Evolutionary conservation across 2,113 vertebrate species (phyloP).

Genomic region (Panurus biarmicus): DNA sequence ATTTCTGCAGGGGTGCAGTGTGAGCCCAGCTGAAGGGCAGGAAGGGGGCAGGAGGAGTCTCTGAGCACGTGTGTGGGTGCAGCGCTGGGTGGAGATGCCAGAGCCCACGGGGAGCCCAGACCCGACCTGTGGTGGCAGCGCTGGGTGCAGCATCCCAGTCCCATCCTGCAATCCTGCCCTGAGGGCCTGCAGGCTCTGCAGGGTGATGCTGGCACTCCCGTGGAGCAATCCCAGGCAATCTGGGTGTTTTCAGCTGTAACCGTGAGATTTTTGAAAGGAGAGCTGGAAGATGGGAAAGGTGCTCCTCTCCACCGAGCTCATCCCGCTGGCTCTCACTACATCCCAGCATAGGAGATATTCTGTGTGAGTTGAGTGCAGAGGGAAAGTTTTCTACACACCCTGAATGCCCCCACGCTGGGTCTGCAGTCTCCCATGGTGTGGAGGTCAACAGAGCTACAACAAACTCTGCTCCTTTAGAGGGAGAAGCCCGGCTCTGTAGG

Average conservation of each 20-base stretch:
- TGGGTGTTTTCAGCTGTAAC: fast-evolving
- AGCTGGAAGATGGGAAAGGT: not conserved
- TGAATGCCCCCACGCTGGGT: not conserved
- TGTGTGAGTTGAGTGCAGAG: fast-evolving
- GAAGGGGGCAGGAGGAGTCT: not conserved
- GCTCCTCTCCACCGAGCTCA: not conserved
- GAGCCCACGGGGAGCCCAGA: not conserved
- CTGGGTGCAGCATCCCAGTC: not conserved
- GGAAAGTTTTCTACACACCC: fast-evolving
- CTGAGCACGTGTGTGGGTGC: not conserved
- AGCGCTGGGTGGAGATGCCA: not conserved
- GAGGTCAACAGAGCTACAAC: not conserved
- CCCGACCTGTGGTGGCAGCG: not conserved
- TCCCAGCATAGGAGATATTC: not conserved
- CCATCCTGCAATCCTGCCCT: not conserved
- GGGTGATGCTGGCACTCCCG: not conserved
- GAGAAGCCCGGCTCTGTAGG: not conserved
- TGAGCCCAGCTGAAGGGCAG: not conserved
- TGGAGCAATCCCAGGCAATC: fast-evolving
- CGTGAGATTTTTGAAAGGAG: not conserved
- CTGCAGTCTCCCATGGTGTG: fast-evolving
- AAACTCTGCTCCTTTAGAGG: not conserved
- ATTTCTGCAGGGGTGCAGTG: not conserved
- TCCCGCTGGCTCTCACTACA: not conserved
- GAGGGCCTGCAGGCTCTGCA: not conserved